Evolutionary conservation across 2,888 invertebrate species (phyloP).

Genomic region (Aspidapion aeneum): DNA sequence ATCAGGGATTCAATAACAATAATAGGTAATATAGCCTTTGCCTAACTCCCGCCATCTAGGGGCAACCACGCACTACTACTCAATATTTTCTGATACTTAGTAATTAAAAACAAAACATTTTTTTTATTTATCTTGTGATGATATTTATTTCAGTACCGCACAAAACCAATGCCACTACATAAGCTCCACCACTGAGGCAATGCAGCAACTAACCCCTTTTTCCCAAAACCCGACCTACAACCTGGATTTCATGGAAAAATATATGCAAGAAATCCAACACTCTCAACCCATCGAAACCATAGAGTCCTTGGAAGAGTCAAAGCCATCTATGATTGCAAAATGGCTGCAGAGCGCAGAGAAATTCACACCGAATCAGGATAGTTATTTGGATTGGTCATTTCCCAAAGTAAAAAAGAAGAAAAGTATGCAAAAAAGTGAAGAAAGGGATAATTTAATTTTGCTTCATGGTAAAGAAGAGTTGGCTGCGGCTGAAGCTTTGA

Average conservation of each 20-base stretch:
- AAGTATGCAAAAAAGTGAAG: conserved; percentile 22
- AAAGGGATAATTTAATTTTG: conserved; percentile 21
- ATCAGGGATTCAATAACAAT: neutral
- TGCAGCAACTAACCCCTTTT: conserved; percentile 38
- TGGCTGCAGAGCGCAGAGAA: conserved; percentile 75
- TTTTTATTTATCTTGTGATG: too few species aligned
- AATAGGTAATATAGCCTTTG: conserved; percentile 1
- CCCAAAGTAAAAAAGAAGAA: conserved; percentile 40
- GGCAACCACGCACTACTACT: too few species aligned
- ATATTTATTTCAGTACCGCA: conserved; percentile 22
- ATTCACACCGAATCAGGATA: conserved; percentile 68
- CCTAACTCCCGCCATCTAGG: too few species aligned
- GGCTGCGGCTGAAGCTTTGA: conserved; percentile 72
- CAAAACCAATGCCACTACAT: conserved; percentile 46
- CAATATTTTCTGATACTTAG: too few species aligned
- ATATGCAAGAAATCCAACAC: conserved; percentile 49
- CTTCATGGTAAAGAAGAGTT: conserved; percentile 65
- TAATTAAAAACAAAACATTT: too few species aligned
- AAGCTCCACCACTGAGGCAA: conserved; percentile 47
- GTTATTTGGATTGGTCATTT: conserved; percentile 63
- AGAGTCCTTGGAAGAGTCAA: conserved; percentile 33
- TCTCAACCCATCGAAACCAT: conserved; percentile 31
- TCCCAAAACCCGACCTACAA: conserved; percentile 44
- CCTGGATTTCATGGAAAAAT: conserved; percentile 60
- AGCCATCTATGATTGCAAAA: conserved; percentile 63